Evolutionary conservation across 1,140 invertebrate genomes (phyloP), one percentile per base, ranked within the genome.

Genomic region (Liolophura sinensis): DNA sequence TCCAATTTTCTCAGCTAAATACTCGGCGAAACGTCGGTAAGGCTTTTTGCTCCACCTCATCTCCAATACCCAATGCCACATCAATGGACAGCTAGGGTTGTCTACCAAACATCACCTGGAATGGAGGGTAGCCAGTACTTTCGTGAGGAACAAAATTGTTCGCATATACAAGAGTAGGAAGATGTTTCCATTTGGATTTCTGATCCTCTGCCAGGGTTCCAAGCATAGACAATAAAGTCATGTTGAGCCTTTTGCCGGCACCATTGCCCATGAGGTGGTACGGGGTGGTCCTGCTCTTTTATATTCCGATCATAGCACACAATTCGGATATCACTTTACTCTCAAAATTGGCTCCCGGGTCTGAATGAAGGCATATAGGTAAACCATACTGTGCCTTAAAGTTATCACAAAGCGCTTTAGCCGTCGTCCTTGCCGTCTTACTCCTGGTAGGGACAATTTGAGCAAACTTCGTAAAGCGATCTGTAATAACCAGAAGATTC

Each of bases 381-480:
- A 81, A 64, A 12, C 85, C 85, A 64, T 78, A 82, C 14, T 75
- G 70, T 55, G 69, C 74, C 27, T 86, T 60, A 24, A 78, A 69
- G 18, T 83, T 64, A 25, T 81, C 62, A 5, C 83, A 70, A 14
- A 86, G 69, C 4, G 65, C 72, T 46, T 79, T 68, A n/a, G 81
- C 85, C 15, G 82, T 71, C 5, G 80, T 80, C 62, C 66, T 68
- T 0, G 81, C 82, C 55, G 76, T 76, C 65, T 84, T 77, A 67
- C 86, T 79, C 20, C 75, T 78, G 9, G 84, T 76, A 9, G 82
- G 70, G 31, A 79, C 74, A 11, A 76, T 78, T 64, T 82, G 78
- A 5, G 77, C 69, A 72, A 70, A 86, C 62, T 80, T 85, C 7
- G 75, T 85, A 66, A 86, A 86, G 66, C 73, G 59, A 63, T 85